phyloP scores from a whole-genome alignment of 2,888 invertebrate species.

The Drosophila flavopinicola region DNA sequence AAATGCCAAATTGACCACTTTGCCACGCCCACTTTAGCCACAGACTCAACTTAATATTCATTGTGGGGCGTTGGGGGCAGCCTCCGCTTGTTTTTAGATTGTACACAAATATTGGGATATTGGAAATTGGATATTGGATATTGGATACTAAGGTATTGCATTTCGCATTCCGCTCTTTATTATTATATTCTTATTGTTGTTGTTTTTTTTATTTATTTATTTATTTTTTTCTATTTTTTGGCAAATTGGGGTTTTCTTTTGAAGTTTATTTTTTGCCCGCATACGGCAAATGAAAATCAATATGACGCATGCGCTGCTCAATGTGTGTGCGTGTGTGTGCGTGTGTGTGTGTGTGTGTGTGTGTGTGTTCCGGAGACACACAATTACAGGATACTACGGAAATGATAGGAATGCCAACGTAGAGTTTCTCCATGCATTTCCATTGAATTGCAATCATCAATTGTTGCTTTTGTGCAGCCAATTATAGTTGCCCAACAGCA shows the following conservation, averaged over 20 bases:
- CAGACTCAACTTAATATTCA: constrained; percentile 1
- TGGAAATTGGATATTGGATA: constrained; percentile 19
- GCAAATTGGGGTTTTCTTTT: constrained; percentile 75
- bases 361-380: constrained; percentile 37
- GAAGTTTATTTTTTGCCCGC: constrained; percentile 59
- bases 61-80: background rate
- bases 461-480: background rate
- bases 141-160: constrained; percentile 40
- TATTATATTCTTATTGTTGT: constrained; percentile 4
- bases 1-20: constrained; percentile 14
- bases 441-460: background rate
- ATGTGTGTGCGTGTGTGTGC: constrained; percentile 6
- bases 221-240: constrained; percentile 21
- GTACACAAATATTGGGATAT: constrained; percentile 13
- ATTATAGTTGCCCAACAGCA: too few species aligned
- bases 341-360: constrained; percentile 11
- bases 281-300: constrained; percentile 70
- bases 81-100: background rate
- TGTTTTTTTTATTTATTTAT: constrained; percentile 17
- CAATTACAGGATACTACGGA: constrained; percentile 38
- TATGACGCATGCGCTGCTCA: constrained; percentile 71
- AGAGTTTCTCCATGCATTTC: constrained; percentile 1
- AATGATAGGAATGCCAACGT: constrained; percentile 16
- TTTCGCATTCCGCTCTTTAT: constrained; percentile 37
- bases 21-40: background rate